Conservation (phyloP, 2,113 vertebrate genomes). For the Lepisosteus oculatus region DNA sequence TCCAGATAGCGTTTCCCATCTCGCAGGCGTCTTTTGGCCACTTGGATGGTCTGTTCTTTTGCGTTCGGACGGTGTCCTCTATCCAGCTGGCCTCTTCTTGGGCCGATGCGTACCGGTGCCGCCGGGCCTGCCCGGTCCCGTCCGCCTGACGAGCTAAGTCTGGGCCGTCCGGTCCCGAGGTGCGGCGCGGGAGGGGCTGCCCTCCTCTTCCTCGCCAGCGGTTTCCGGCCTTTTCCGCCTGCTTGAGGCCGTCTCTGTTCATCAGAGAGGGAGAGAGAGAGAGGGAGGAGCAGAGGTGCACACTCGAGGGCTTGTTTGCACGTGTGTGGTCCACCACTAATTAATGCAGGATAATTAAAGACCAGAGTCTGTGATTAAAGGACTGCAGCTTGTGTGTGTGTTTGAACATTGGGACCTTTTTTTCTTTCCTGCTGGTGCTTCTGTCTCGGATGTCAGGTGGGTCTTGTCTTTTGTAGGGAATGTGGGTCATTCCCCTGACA, state of each 20-base stretch:
- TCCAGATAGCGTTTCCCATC: not conserved
- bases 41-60: not conserved
- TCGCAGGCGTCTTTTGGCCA: not conserved
- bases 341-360: slow-evolving; percentile 12
- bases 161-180: no score
- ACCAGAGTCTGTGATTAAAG: slow-evolving; percentile 2
- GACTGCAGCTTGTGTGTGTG: not conserved
- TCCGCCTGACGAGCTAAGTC: no score
- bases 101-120: no score
- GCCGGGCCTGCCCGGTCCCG: no score
- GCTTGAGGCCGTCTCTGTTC: no score
- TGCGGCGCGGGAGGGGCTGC: no score
- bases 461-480: not conserved
- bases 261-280: not conserved
- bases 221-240: no score
- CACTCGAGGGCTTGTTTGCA: not conserved
- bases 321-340: slow-evolving; percentile 14
- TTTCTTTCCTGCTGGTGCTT: not conserved
- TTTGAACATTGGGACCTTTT: not conserved
- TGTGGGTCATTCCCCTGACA: not conserved
- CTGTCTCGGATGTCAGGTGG: not conserved
- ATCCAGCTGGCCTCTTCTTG: not conserved
- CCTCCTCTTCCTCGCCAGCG: no score
- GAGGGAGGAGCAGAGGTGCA: not conserved
- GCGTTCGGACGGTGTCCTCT: not conserved